Base-by-base conservation (phyloP, 2,888 invertebrate genomes). In the Eupithecia centaureata region DNA sequence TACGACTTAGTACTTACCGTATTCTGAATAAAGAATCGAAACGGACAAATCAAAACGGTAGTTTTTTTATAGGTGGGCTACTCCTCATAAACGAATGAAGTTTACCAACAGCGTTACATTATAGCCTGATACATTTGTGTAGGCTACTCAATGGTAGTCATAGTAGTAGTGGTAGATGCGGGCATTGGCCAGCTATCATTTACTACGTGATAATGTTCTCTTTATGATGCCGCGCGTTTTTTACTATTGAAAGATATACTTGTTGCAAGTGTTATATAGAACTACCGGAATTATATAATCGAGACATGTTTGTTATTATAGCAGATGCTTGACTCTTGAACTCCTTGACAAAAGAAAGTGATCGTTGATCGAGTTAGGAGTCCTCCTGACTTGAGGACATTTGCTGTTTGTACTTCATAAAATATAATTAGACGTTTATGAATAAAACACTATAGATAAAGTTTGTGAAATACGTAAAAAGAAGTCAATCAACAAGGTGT, bases 131-230 rank as follows among this genome's bases (percentile, higher is more conserved):
- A 52, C 27, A 27, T 27, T 25, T 52, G 0, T 27, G 52, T 52
- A 1, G 27, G 13, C n/a, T n/a, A n/a, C 27, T 15, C 22, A 22
- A 59, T 71, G 63, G 42, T 68, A 52, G 62, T 74, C 71, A 74
- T 54, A 56, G 58, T 65, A 59, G n/a, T n/a, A n/a, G n/a, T n/a
- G n/a, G n/a, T n/a, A 35, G 65, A 64, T n/a, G 7, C 61, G 33
- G 25, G 32, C 56, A 61, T 67, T 73, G 42, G 60, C 47, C 56
- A 63, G 33, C 33, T 51, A 10, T 58, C 33, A 47, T 25, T 28
- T 54, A 70, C 59, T 72, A 70, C 68, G 64, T 67, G 68, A 64
- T 71, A 72, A 70, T 68, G 67, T 71, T 69, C 28, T 59, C 63
- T 64, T 66, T 63, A 70, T 68, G 38, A 73, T 62, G 65, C 65